Evolutionary conservation across 2,113 vertebrate genomes (phyloP).

Genomic region (Nerophis ophidion): DNA sequence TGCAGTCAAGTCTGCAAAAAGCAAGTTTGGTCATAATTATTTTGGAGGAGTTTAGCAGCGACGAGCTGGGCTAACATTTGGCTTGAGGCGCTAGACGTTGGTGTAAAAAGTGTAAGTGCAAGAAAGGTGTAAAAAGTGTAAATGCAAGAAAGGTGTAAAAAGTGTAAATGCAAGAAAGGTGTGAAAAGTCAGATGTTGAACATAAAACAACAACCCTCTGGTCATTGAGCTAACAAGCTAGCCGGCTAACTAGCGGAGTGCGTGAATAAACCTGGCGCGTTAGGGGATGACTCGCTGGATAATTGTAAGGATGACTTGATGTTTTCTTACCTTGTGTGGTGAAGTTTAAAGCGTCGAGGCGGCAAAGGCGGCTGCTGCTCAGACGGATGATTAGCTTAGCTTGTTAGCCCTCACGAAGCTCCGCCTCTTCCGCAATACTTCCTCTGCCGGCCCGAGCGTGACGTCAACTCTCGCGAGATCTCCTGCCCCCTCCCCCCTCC

Average conservation of each 20-base stretch:
- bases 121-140: too few relatives aligned
- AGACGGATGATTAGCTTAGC: constrained; percentile 7
- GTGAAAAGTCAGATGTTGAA: too few relatives aligned
- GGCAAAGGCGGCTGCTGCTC: not conserved
- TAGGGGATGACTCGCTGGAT: too few relatives aligned
- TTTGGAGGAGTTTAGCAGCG: too few relatives aligned
- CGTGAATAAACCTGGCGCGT: not conserved
- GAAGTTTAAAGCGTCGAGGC: constrained; percentile 1
- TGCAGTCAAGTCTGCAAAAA: too few relatives aligned
- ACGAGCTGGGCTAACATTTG: constrained; percentile 1
- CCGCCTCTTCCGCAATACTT: constrained; percentile 42
- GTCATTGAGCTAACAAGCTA: constrained; percentile 24
- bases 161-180: too few relatives aligned
- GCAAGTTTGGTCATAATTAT: too few relatives aligned
- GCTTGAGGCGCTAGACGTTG: too few relatives aligned
- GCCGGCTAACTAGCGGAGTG: constrained; percentile 36
- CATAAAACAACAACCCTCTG: not conserved
- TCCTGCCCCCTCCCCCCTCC: not conserved
- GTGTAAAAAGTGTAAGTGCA: too few relatives aligned
- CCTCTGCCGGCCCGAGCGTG: not conserved
- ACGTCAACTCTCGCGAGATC: constrained; percentile 11
- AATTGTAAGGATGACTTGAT: too few relatives aligned
- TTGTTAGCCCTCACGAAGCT: constrained; percentile 34
- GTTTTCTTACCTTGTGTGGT: constrained; percentile 29
- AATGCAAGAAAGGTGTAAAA: too few relatives aligned